Conservation (phyloP, 2,113 vertebrate genomes). For the Pedionomus torquatus region DNA sequence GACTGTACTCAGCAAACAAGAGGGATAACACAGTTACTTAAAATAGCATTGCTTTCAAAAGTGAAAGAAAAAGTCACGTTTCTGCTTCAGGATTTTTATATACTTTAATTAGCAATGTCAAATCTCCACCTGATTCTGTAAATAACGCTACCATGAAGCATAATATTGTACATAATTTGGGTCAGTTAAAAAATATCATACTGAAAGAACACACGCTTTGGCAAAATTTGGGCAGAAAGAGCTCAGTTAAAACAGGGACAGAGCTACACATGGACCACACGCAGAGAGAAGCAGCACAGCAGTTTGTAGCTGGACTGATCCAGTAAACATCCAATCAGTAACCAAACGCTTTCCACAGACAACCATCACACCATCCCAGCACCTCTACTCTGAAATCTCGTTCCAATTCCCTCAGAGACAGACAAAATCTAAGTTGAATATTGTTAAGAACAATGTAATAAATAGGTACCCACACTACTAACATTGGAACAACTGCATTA, state of each 20-base stretch:
- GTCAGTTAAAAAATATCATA: not conserved
- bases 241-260: not conserved
- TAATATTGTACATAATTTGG: fast-evolving
- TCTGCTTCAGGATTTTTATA: slow-evolving; percentile 7
- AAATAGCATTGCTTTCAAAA: slow-evolving; percentile 58
- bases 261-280: not conserved
- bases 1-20: slow-evolving; percentile 90
- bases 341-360: not conserved
- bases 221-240: not conserved
- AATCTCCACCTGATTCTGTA: not conserved
- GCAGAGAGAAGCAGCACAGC: not conserved
- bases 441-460: no score
- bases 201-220: not conserved
- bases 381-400: not conserved
- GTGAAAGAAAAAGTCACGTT: slow-evolving; percentile 36
- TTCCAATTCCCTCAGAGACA: not conserved
- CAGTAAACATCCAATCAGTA: not conserved
- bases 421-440: not conserved
- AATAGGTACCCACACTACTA: not conserved
- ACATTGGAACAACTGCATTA: not conserved
- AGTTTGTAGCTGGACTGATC: not conserved
- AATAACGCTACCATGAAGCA: not conserved
- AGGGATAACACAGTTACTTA: slow-evolving; percentile 81
- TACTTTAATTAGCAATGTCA: not conserved
- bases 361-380: not conserved